These are phyloP conservation scores for Sthenelais limicola DNA, from an alignment of 2,888 invertebrate genomes.

Conservation along the genomic window DNA sequence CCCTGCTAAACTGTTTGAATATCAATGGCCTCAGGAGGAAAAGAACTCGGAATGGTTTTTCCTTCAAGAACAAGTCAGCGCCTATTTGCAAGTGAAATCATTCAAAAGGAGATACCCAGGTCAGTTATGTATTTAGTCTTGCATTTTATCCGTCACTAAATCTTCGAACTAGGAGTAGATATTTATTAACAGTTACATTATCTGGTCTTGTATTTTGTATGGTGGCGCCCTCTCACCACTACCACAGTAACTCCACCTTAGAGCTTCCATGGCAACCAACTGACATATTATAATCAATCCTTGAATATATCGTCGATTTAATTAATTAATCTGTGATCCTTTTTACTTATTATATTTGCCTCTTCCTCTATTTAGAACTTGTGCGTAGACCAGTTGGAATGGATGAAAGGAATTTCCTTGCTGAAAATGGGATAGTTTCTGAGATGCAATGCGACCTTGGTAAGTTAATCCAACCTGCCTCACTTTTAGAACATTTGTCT, in stretches of 20 bases:
- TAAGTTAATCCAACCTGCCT: slow-evolving; percentile 74
- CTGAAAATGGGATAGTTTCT: slow-evolving; percentile 83
- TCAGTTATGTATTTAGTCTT: slow-evolving; percentile 53
- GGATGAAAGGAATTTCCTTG: slow-evolving; percentile 91
- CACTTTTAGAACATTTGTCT: too few relatives aligned
- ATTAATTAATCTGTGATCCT: too few relatives aligned
- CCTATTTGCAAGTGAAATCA: slow-evolving; percentile 94
- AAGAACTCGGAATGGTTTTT: slow-evolving; percentile 85
- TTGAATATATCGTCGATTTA: too few relatives aligned
- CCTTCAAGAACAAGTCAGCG: slow-evolving; percentile 96
- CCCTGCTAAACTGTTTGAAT: slow-evolving; percentile 92
- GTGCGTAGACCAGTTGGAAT: slow-evolving; percentile 86
- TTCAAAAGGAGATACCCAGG: slow-evolving; percentile 88
- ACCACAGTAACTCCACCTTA: too few relatives aligned
- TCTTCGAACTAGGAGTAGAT: too few relatives aligned
- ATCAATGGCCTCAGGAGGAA: slow-evolving; percentile 86
- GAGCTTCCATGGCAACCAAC: too few relatives aligned
- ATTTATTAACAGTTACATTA: too few relatives aligned
- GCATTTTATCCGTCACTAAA: too few relatives aligned
- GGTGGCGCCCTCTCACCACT: too few relatives aligned
- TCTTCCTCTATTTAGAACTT: not conserved
- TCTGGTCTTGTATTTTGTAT: too few relatives aligned
- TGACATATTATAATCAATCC: too few relatives aligned
- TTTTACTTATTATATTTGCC: too few relatives aligned
- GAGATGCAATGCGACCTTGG: slow-evolving; percentile 95